These are phyloP conservation scores for Otis tarda DNA, from an alignment of 2,113 vertebrate species.

Conservation along the genomic window DNA sequence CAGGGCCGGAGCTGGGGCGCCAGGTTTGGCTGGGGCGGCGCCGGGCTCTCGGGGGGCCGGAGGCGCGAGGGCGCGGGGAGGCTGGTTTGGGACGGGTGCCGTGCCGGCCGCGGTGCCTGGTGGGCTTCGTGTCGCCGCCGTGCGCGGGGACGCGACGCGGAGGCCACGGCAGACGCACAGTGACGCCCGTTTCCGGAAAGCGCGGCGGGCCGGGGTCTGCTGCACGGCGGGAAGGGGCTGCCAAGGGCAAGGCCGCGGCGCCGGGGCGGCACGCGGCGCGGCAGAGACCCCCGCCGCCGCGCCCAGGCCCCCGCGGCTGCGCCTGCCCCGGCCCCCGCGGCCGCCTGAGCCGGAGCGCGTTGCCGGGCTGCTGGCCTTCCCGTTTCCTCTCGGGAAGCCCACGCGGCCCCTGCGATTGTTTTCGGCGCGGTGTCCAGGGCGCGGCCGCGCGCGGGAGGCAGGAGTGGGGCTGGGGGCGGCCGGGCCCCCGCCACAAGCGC, in stretches of 20 bases:
- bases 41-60: neutral
- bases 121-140: neutral
- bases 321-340: neutral
- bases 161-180: neutral
- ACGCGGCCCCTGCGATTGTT: neutral
- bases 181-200: neutral
- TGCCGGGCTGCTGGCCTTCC: neutral
- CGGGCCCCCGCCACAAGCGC: neutral
- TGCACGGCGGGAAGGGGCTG: neutral
- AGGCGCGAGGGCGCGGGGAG: fast-evolving
- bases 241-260: neutral
- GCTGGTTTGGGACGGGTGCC: fast-evolving
- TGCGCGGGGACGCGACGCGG: no score
- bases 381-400: constrained; percentile 6
- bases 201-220: neutral
- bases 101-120: fast-evolving
- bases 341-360: neutral
- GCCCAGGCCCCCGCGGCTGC: neutral
- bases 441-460: neutral
- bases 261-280: neutral
- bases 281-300: neutral
- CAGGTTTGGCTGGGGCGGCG: neutral
- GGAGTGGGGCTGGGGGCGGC: neutral
- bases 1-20: fast-evolving
- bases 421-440: neutral